Base-by-base conservation (phyloP, 92 coral and sea anemone species). In the Bergia sp. region DNA sequence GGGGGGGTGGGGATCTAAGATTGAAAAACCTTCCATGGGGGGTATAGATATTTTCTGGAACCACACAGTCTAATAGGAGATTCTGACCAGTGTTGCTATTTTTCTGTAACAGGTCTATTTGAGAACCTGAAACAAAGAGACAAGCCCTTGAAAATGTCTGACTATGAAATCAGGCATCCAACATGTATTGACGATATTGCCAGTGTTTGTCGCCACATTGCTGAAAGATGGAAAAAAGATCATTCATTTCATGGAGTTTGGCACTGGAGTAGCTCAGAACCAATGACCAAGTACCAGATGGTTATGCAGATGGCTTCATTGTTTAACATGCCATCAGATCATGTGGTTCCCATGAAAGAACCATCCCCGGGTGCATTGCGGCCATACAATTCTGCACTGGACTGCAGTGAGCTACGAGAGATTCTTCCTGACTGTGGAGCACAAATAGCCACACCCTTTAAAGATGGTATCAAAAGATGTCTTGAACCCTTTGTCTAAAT, bases 241-340 rank as follows among this genome's bases (percentile, higher is more conserved):
- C 50, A 21, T 16, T 81, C 94, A 3, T 41, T 89, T 37, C 85
- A 80, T 45, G 98, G 98, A 13, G 88, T 95, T 64, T 94, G 95
- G 92, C 97, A 96, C 77, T 96, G 97, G 97, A 93, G 97, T 58
- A 87, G 90, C 15, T 76, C 87, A 21, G 96, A 94, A 83, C 87
- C 92, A 45, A 94, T 93, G 96, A 89, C 98, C 88, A 96, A 94
- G 88, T 94, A 94, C 82, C 85, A 79, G 74, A 96, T 94, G 98
- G 92, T 77, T 50, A 86, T 87, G 37, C 87, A 86, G 53, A 93
- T 96, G 94, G 97, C 94, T 2, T 89, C 91, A 41, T 45, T 90
- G 85, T 96, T 93, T 91, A 92, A 89, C 2, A 85, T 94, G 58
- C 86, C 97, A 76, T 65, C 90, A 16, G 77, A 91, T 29, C 98